phyloP scores from a whole-genome alignment of 2,888 invertebrate genomes.

The Pseudococcus jackbeardsleyi region DNA sequence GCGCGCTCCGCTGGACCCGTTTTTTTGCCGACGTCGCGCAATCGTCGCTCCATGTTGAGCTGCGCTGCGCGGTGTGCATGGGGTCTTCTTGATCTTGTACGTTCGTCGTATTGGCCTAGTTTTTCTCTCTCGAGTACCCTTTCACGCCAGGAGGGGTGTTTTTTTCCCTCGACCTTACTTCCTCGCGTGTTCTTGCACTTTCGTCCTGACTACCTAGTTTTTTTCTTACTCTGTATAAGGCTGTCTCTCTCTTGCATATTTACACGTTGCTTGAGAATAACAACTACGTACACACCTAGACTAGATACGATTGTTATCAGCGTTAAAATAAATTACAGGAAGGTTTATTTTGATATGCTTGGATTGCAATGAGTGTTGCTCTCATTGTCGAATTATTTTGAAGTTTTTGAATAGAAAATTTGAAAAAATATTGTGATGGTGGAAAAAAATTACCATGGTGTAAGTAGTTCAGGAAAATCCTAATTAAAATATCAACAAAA shows the following conservation, averaged over 20 bases:
- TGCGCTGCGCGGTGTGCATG: not conserved
- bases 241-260: not conserved
- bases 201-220: not conserved
- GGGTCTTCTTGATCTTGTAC: constrained; percentile 36
- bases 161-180: constrained; percentile 18
- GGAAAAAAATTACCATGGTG: no score
- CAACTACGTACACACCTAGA: no score
- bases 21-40: not conserved
- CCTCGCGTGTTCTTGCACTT: not conserved
- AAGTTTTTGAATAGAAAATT: no score
- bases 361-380: no score
- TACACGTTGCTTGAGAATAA: no score
- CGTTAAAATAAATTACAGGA: no score
- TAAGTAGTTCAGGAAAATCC: no score
- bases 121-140: constrained; percentile 29
- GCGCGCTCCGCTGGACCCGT: not conserved
- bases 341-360: no score
- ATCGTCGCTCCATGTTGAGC: not conserved
- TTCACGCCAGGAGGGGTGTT: not conserved
- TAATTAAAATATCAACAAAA: no score
- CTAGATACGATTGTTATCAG: no score
- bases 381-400: no score
- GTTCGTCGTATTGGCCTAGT: constrained; percentile 41
- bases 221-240: not conserved
- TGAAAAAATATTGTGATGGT: no score